phyloP scores from a whole-genome alignment of 2,113 vertebrate genomes.

The Pterophyllum scalare region DNA sequence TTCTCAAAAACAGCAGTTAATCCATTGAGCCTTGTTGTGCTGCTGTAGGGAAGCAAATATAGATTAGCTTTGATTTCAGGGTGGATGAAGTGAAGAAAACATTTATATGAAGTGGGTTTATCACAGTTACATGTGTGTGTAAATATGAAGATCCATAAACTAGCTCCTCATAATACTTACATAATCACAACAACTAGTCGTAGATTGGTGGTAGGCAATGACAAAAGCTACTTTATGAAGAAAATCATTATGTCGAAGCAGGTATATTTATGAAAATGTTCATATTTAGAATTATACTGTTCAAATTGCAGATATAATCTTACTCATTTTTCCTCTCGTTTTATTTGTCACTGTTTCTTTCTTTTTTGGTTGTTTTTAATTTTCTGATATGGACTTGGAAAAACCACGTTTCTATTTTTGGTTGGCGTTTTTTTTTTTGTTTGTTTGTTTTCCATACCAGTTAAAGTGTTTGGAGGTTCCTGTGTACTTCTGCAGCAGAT shows the following conservation, averaged over 20 bases:
- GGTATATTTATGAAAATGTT: conserved; percentile 68
- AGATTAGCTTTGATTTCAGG: conserved; percentile 60
- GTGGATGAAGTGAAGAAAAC: conserved; percentile 45
- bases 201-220: conserved; percentile 17
- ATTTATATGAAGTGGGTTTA: conserved; percentile 39
- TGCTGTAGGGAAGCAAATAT: conserved; percentile 51
- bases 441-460: conserved; percentile 6
- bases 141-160: conserved; percentile 30
- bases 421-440: neutral
- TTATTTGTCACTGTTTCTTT: neutral
- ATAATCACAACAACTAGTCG: conserved; percentile 25
- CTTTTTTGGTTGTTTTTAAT: neutral
- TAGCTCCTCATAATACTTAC: conserved; percentile 35
- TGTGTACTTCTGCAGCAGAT: conserved; percentile 26
- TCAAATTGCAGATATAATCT: conserved; percentile 21
- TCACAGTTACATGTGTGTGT: conserved; percentile 24
- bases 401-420: neutral
- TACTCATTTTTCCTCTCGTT: neutral
- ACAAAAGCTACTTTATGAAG: conserved; percentile 55
- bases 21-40: conserved; percentile 10
- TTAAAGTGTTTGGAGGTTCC: conserved; percentile 13
- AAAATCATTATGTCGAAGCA: conserved; percentile 56
- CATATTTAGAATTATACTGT: conserved; percentile 39
- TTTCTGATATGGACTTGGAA: conserved; percentile 2
- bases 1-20: conserved; percentile 10